Evolutionary conservation across 2,888 invertebrate species (phyloP).

Genomic region (Bimastos eiseni): DNA sequence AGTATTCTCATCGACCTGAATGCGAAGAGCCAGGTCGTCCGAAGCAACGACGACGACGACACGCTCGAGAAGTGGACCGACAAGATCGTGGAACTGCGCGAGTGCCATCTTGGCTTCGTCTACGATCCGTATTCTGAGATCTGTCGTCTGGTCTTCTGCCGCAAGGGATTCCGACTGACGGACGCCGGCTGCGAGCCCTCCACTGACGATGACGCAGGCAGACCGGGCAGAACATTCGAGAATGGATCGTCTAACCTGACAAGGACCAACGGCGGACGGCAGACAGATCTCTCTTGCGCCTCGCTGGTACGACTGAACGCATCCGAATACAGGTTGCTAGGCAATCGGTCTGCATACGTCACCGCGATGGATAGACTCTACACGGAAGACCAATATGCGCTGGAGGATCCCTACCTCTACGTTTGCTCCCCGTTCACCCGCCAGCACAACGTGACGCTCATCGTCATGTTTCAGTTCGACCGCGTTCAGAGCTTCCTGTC

Average conservation of each 20-base stretch:
- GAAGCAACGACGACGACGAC: neutral
- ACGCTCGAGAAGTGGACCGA: constrained; percentile 58
- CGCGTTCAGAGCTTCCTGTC: constrained; percentile 62
- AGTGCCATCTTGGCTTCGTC: constrained; percentile 38
- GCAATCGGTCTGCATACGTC: constrained; percentile 32
- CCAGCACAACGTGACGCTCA: constrained; percentile 23
- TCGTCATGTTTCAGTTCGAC: constrained; percentile 34
- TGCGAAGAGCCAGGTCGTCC: neutral
- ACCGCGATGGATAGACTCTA: neutral
- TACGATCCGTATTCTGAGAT: constrained; percentile 43
- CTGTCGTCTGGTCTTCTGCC: constrained; percentile 41
- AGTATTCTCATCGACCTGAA: constrained; percentile 23
- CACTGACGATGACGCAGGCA: neutral
- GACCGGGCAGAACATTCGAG: neutral
- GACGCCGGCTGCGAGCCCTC: constrained; percentile 13
- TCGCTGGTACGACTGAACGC: neutral
- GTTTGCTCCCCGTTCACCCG: constrained; percentile 28
- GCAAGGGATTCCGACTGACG: constrained; percentile 14
- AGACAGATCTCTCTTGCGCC: neutral
- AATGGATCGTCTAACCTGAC: neutral
- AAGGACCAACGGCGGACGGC: neutral
- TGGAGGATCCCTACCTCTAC: neutral
- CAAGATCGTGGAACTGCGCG: constrained; percentile 25
- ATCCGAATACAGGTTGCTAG: constrained; percentile 34
- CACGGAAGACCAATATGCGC: neutral